These are phyloP conservation scores for Pitangus sulphuratus DNA, from an alignment of 2,797 vertebrate species.

Conservation along the genomic window DNA sequence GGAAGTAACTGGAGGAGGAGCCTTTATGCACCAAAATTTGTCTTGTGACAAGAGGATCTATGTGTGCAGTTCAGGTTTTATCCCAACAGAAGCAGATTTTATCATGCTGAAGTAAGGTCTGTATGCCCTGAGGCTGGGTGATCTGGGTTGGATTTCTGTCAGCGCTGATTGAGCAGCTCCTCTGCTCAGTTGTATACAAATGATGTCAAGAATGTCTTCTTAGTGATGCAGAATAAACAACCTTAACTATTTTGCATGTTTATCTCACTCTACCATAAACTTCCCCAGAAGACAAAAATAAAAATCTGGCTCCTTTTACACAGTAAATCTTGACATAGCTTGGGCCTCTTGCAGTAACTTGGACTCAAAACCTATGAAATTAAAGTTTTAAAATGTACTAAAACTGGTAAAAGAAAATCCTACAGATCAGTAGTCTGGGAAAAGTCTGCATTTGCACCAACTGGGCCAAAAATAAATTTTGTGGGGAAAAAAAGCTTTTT, in stretches of 20 bases:
- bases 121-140: neutral
- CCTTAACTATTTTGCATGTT: conserved; percentile 57
- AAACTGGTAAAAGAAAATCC: neutral
- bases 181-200: conserved; percentile 28
- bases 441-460: neutral
- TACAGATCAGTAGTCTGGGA: neutral
- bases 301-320: conserved; percentile 34
- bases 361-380: neutral
- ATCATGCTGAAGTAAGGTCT: neutral
- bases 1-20: neutral
- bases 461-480: neutral
- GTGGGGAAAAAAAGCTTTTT: neutral
- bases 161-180: neutral
- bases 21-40: neutral
- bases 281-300: conserved; percentile 64
- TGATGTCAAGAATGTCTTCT: conserved; percentile 39
- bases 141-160: conserved; percentile 31
- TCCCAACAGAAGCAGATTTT: conserved; percentile 11
- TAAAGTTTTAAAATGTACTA: neutral
- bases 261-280: conserved; percentile 69
- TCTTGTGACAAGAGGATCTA: neutral
- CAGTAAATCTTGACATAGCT: neutral
- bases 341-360: neutral
- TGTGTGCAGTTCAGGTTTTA: neutral
- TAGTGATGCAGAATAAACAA: conserved; percentile 47